These are phyloP conservation scores for Saccopteryx leptura DNA, from an alignment of 2,113 vertebrate genomes.

Conservation along the genomic window DNA sequence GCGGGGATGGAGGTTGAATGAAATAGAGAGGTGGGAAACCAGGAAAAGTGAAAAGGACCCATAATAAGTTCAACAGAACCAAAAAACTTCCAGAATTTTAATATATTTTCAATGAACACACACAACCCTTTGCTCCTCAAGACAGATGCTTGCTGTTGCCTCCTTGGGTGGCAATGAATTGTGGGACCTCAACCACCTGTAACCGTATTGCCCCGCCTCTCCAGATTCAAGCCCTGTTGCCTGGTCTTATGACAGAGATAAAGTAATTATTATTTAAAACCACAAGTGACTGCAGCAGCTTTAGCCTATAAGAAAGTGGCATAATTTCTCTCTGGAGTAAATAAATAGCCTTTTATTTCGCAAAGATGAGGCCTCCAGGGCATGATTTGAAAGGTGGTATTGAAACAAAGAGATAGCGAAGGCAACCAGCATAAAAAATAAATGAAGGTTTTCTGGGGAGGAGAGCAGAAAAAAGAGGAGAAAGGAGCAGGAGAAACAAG, in stretches of 20 bases:
- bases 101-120: constrained; percentile 29
- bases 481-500: background rate
- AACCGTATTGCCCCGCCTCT: background rate
- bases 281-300: constrained; percentile 17
- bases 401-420: constrained; percentile 69
- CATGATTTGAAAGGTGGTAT: constrained; percentile 63
- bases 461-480: background rate
- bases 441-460: constrained; percentile 56
- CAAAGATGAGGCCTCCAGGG: constrained; percentile 69
- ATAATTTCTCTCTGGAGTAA: constrained; percentile 80
- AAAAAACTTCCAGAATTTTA: constrained; percentile 23
- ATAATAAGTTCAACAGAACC: constrained; percentile 40
- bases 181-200: background rate
- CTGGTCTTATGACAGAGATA: constrained; percentile 31
- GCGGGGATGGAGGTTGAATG: background rate
- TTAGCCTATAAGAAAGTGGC: constrained; percentile 61
- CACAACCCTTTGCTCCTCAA: background rate
- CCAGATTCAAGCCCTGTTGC: constrained; percentile 37
- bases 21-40: background rate
- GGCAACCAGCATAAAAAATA: constrained; percentile 72
- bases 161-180: background rate
- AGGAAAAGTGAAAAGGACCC: background rate
- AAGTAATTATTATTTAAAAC: constrained; percentile 72
- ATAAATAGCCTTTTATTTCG: constrained; percentile 82
- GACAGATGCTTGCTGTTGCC: background rate